phyloP scores from a whole-genome alignment of 2,113 vertebrate species.

The Ctenodactylus gundi region DNA sequence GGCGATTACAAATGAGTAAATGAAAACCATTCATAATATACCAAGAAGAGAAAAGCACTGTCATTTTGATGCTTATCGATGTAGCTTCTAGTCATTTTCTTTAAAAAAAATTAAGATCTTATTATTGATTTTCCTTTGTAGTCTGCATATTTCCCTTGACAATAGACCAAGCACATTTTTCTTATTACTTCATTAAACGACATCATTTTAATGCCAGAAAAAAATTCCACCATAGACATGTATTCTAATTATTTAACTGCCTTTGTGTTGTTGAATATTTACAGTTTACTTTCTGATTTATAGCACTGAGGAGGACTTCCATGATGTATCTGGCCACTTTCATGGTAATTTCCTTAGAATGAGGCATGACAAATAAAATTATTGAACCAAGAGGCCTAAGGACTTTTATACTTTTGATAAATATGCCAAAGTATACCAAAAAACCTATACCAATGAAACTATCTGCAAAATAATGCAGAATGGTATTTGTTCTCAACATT shows the following conservation, averaged over 20 bases:
- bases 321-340: no score
- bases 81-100: not conserved
- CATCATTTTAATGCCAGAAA: not conserved
- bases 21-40: conserved; percentile 36
- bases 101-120: not conserved
- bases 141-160: not conserved
- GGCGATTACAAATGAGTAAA: conserved; percentile 33
- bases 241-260: conserved; percentile 8
- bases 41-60: not conserved
- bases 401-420: conserved; percentile 6
- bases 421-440: not conserved
- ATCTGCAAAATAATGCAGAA: not conserved
- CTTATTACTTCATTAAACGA: conserved; percentile 38
- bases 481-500: not conserved
- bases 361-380: conserved; percentile 38
- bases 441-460: not conserved
- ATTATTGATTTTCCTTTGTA: conserved; percentile 6
- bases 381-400: not conserved
- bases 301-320: not conserved
- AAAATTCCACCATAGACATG: not conserved
- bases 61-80: not conserved
- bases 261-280: conserved; percentile 4
- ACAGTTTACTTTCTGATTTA: not conserved
- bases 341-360: no score
- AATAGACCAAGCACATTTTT: not conserved